Percentiles rank a stretch among this genome's conserved stretches.
Conservation (phyloP, 2,797 vertebrate genomes). For the Chrysocyon brachyurus region DNA sequence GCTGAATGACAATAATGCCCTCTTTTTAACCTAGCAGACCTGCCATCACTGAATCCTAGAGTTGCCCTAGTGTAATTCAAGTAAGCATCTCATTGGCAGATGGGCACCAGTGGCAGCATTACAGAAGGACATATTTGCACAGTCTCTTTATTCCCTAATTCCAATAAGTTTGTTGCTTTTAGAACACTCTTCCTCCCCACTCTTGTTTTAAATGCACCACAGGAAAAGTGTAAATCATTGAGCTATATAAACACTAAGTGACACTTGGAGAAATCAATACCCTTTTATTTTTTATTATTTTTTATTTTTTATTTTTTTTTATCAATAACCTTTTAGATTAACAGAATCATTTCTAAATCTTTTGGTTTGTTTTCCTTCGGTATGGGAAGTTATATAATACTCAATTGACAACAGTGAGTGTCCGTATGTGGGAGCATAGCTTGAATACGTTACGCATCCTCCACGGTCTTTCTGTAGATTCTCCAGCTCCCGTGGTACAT, state of each 20-base stretch:
- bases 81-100: not conserved
- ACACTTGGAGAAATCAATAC: slow-evolving; percentile 73
- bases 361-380: slow-evolving; percentile 53
- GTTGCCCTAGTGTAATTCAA: not conserved
- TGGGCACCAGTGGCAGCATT: not conserved
- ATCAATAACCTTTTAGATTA: slow-evolving; percentile 68
- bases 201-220: not conserved
- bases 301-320: too few relatives aligned
- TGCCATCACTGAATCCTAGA: slow-evolving; percentile 22
- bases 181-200: not conserved
- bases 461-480: not conserved
- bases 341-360: slow-evolving; percentile 59
- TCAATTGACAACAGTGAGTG: slow-evolving; percentile 77
- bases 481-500: not conserved
- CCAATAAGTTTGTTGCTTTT: not conserved
- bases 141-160: slow-evolving; percentile 13
- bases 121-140: not conserved
- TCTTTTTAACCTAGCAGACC: not conserved
- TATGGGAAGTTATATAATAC: slow-evolving; percentile 69
- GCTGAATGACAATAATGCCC: not conserved
- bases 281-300: not conserved
- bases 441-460: not conserved
- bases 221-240: slow-evolving; percentile 74
- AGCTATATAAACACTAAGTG: slow-evolving; percentile 74
- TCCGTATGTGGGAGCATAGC: slow-evolving; percentile 77